Evolutionary conservation across 2,888 invertebrate species (phyloP), one percentile per base, ranked within the genome.

Genomic region (Gibbula magus): DNA sequence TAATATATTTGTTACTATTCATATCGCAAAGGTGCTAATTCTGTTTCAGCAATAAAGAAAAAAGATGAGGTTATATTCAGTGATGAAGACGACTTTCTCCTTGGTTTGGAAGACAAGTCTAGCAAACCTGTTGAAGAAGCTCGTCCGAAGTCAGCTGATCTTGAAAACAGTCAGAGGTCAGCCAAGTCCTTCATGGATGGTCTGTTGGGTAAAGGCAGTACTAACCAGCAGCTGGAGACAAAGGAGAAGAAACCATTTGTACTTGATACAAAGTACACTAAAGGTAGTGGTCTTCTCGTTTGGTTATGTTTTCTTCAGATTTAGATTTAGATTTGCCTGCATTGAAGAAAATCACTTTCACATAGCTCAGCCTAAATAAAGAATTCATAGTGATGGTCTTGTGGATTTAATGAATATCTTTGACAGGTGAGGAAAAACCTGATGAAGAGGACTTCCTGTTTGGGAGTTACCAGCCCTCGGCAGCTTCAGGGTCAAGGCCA

Each of bases 401-500:
- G n/a, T 10, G 45, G 0, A 78, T 77, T 18, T 22, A 25, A 2
- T 70, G 51, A 13, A 45, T 52, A 13, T 45, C 18, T 39, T 35
- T 61, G 45, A 10, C 77, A 54, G 22, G 51, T 20, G 81, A 80
- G 20, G 82, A 77, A 20, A 82, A 82, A 74, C 82, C 85, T 66
- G 86, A 86, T 4, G 91, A 92, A 75, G 92, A 92, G 54, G 92
- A 92, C 75, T 91, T 90, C 80, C 78, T 86, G 39, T 91, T 92
- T 89, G 93, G 92, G 53, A 88, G 89, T 78, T 92, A 93, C 85
- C 89, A 91, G 86, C 92, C 90, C 82, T 94, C 52, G 96, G 97
- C 93, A 93, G 95, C 96, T 96, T 88, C 97, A 96, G n/a, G 97
- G 96, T 52, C 97, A 96, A 89, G 97, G 96, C 97, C 97, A 96